Evolutionary conservation across 2,113 vertebrate species (phyloP), one percentile per base, ranked within the genome.

Genomic region (Cochlearius cochlearius): DNA sequence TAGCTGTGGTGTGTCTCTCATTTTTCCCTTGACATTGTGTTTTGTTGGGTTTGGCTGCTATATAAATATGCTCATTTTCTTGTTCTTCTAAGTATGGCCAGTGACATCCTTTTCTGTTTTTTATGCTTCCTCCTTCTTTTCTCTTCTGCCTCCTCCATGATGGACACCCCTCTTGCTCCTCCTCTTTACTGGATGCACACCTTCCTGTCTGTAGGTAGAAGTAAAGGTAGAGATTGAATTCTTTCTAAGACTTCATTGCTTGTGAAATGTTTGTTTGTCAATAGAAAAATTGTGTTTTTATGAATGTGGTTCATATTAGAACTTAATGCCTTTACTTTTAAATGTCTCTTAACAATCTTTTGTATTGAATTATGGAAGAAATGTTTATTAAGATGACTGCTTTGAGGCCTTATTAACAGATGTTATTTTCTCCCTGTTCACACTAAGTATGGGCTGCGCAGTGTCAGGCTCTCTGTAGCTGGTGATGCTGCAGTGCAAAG

Each of bases 211-310:
- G 93, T 99, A 99, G 99, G 99, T 99, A 99, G 99, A 99, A 99
- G 99, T 98, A 99, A 99, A 99, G 99, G 99, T 99, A 99, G 98
- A 98, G 94, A 97, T 93, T 56, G 59, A 95, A 98, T 98, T 98
- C 88, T 97, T 98, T 95, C 41, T 97, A 73, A 94, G 78, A 93
- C 64, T 95, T 91, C 27, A 11, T 95, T 98, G 59, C 66, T 81
- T 95, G 43, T 92, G 52, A 95, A 97, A 83, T 96, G 80, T 88
- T 95, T n/a, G 32, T 85, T 73, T 86, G 9, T 89, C 52, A 53
- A n/a, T 55, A 29, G 53, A 45, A 29, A 69, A 94, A 73, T 81
- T 72, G 39, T 94, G 39, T 92, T 95, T 89, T 94, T 79, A 92
- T 92, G 36, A 92, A 74, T 82, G 45, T 10, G 17, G 58, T 96